Evolutionary conservation across 1,140 invertebrate species (phyloP).

Genomic region (Pseudachorutes palmiensis): DNA sequence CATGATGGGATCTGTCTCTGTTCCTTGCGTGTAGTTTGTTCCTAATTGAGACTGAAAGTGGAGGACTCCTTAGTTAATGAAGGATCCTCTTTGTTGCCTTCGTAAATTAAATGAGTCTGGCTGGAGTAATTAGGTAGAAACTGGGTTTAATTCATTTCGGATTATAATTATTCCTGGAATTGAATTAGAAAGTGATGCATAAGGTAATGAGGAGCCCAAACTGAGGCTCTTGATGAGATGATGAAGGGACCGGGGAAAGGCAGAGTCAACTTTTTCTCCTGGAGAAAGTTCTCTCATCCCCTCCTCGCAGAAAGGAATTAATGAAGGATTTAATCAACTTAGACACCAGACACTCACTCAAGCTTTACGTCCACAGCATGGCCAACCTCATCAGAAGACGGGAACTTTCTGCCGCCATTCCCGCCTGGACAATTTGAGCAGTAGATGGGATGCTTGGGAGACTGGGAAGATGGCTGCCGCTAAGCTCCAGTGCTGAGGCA

Average conservation of each 20-base stretch:
- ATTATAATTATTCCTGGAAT: not conserved
- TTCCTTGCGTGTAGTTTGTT: too few species aligned
- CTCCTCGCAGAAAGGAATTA: not conserved
- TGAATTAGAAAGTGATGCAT: conserved; percentile 2
- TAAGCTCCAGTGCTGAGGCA: too few species aligned
- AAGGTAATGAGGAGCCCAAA: not conserved
- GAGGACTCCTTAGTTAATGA: not conserved
- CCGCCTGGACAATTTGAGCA: too few species aligned
- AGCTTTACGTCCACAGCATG: not conserved
- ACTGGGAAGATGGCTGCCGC: too few species aligned
- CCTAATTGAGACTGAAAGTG: not conserved
- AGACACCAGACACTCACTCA: not conserved
- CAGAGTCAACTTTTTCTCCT: too few species aligned
- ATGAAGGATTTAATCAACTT: not conserved
- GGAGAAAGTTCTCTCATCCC: too few species aligned
- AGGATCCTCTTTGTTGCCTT: not conserved
- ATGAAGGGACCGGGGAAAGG: too few species aligned
- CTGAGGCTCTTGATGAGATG: not conserved
- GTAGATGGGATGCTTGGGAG: too few species aligned
- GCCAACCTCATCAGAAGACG: too few species aligned
- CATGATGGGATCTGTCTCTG: too few species aligned
- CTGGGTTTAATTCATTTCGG: not conserved
- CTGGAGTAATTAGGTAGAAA: not conserved
- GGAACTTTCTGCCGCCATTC: too few species aligned
- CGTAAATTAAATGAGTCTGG: not conserved